Evolutionary conservation across 2,888 invertebrate genomes (phyloP), one percentile per base, ranked within the genome.

Genomic region (Leucophora obtusa): DNA sequence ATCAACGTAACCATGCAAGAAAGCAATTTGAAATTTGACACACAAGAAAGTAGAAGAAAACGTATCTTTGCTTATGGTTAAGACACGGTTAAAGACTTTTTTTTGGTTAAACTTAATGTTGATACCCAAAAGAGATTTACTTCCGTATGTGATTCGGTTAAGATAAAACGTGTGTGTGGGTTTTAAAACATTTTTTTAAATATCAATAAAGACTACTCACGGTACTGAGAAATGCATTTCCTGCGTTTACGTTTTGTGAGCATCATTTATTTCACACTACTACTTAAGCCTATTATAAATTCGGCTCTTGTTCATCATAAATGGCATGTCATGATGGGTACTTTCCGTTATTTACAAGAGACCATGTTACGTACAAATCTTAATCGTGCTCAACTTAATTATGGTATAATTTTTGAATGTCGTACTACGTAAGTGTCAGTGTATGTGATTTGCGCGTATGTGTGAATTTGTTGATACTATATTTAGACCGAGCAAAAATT

Each of bases 381-480:
- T 56, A 85, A 87, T 66, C 85, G 87, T 6, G 88, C 88, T 2
- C 85, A 86, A 71, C 84, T 87, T 1, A 88, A 88, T 70, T 83
- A 86, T 50, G 89, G 85, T 8, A 88, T 88, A 17, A 83, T 88
- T 38, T 88, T 88, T 33, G 85, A 88, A 82, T 88, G 88, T 62
- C 87, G 88, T 65, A 87, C 87, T 80, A 85, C 84, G 88, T 88
- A 84, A 87, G 88, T 35, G 33, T 53, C 38, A 53, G 58, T 62
- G 53, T 59, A 24, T 58, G n/a, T 43, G n/a, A 43, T 4, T 7
- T 7, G 28, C 28, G 7, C 28, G 15, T 51, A 43, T 1, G 14
- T 33, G n/a, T 10, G 14, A 35, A 38, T 21, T 7, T 47, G 8
- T n/a, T n/a, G n/a, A n/a, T n/a, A n/a, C n/a, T n/a, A n/a, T n/a